Evolutionary conservation across 92 coral and sea anemone species (phyloP), one percentile per base, ranked within the genome.

Genomic region (Pocillopora meandrina): DNA sequence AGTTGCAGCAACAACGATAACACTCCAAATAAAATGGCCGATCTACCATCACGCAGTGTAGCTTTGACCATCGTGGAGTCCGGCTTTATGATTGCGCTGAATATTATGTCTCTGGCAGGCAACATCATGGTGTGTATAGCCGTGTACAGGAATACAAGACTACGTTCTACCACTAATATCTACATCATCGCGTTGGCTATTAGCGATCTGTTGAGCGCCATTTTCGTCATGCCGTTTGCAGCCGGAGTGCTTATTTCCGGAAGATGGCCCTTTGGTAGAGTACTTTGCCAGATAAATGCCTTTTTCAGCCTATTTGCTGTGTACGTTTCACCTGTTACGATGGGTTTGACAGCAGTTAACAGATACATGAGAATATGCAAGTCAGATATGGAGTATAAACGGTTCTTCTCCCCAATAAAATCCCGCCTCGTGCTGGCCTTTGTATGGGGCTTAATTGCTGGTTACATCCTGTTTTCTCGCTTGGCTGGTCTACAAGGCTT

Each of bases 331-430:
- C 74, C 84, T 8, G 74, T 56, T 1, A 80, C 84, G 13, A 80
- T 80, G 70, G 84, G 57, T 20, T 64, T 80, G 19, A 80, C 84
- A 66, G 84, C 75, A 16, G 15, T 23, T 0, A 80, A 65, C 84
- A 80, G 84, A 80, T 80, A 80, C 64, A 47, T 52, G 49, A 49
- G 74, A 56, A 80, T 80, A 49, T 61, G 63, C 23, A 67, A 80
- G 75, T 56, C 84, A 15, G 75, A 66, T 26, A 1, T 16, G 20
- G 23, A 65, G 8, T 62, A 61, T 47, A 56, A 9, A 26, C 12
- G 13, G 36, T 42, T 80, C 49, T 80, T 69, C 64, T 56, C 84
- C 14, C 66, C 66, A 67, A 10, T 36, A 19, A 55, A 56, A 61
- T 67, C 84, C 55, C 63, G 73, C 16, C 12, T 80, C 0, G 6